Evolutionary conservation across 2,113 vertebrate genomes (phyloP).

Genomic region (Promerops cafer): DNA sequence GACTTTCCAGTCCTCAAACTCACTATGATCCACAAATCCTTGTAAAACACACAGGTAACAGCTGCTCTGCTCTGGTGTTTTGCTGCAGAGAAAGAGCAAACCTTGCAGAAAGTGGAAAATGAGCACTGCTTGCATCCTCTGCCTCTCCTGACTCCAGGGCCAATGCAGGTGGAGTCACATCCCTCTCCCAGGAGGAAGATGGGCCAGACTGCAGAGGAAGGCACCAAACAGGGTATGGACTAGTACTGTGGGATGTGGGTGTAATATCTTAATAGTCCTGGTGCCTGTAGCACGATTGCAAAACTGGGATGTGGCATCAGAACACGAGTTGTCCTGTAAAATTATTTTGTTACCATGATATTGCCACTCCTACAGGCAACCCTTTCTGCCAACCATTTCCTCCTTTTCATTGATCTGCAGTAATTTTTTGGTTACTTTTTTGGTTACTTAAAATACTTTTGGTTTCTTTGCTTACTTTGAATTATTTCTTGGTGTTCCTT

Average conservation of each 20-base stretch:
- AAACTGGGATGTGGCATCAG: neutral
- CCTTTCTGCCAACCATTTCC: neutral
- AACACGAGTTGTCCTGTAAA: neutral
- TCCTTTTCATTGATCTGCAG: neutral
- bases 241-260: neutral
- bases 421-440: neutral
- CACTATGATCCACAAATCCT: neutral
- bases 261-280: neutral
- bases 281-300: rapidly evolving
- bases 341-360: neutral
- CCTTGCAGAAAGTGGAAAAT: neutral
- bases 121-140: neutral
- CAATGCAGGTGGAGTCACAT: neutral
- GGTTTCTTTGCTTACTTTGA: neutral
- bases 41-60: neutral
- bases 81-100: neutral
- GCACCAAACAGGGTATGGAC: neutral
- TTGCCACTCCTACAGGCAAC: neutral
- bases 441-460: no score
- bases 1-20: neutral
- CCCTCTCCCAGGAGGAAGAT: neutral
- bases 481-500: neutral
- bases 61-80: neutral
- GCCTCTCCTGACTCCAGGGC: neutral
- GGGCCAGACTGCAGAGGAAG: neutral